phyloP scores from a whole-genome alignment of 2,113 vertebrate species.

The Otus sunia region DNA sequence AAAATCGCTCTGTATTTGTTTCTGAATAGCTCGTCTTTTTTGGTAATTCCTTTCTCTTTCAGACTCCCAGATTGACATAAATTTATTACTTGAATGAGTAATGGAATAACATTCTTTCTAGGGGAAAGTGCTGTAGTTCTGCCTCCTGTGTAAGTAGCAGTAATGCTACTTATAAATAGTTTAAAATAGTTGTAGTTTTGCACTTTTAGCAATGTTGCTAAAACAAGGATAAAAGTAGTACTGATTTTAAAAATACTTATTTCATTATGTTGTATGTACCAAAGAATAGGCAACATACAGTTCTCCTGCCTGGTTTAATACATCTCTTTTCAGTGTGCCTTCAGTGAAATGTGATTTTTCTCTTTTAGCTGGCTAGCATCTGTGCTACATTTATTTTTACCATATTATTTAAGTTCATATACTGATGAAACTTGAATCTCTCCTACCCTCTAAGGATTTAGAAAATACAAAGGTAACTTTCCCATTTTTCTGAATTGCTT shows the following conservation, averaged over 20 bases:
- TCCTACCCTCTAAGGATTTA: not conserved
- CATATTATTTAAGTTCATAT: not conserved
- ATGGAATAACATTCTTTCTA: not conserved
- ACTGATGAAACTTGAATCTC: not conserved
- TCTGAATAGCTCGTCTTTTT: not conserved
- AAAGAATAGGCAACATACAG: not conserved
- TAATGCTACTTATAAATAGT: not conserved
- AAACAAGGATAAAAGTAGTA: conserved; percentile 1
- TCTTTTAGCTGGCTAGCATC: not conserved
- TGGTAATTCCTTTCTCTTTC: conserved; percentile 9
- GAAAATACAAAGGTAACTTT: not conserved
- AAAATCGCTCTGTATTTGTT: not conserved
- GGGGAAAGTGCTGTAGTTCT: not conserved
- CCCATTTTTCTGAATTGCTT: not conserved
- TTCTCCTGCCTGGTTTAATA: not conserved
- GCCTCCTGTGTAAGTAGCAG: not conserved
- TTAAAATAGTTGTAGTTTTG: not conserved
- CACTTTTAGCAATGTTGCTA: not conserved
- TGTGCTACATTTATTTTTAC: not conserved
- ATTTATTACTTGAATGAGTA: conserved; percentile 15
- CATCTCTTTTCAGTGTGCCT: not conserved
- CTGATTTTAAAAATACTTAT: not conserved
- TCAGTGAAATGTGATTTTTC: not conserved
- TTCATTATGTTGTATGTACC: fast-evolving
- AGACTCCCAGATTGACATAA: not conserved